Percentiles rank a stretch among this genome's conserved stretches.
These are phyloP conservation scores for Chaitophorus viminalis DNA, from an alignment of 2,888 invertebrate genomes.

Conservation along the genomic window DNA sequence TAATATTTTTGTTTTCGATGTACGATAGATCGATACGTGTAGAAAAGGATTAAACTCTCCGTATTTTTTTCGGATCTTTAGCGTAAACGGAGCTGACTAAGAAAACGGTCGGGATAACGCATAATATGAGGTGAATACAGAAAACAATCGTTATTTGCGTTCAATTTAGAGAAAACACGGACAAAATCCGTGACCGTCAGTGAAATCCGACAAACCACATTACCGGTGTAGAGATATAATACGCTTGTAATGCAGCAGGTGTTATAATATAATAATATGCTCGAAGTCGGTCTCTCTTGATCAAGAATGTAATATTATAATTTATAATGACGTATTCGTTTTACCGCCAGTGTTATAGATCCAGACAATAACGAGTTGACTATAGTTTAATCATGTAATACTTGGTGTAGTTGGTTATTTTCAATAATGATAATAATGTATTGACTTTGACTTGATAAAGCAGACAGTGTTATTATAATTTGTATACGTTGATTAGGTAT, in stretches of 20 bases:
- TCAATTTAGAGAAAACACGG: background rate
- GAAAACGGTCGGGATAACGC: background rate
- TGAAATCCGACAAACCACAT: background rate
- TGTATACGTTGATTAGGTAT: no score
- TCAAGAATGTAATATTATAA: no score
- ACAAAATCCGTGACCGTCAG: background rate
- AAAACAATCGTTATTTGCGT: background rate
- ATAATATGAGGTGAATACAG: background rate
- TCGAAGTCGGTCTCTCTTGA: background rate
- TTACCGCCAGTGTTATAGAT: no score
- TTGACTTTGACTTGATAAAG: no score
- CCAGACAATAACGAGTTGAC: no score
- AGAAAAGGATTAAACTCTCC: background rate
- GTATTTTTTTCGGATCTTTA: background rate
- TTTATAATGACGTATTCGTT: no score
- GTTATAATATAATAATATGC: no score
- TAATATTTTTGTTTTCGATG: background rate
- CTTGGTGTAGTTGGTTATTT: no score
- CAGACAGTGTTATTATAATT: no score
- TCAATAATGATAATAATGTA: no score
- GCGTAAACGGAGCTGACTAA: background rate
- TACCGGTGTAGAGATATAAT: background rate
- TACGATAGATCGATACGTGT: background rate
- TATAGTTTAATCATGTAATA: no score
- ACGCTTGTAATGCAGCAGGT: no score